Evolutionary conservation across 2,113 vertebrate species (phyloP).

Genomic region (Propithecus coquereli): DNA sequence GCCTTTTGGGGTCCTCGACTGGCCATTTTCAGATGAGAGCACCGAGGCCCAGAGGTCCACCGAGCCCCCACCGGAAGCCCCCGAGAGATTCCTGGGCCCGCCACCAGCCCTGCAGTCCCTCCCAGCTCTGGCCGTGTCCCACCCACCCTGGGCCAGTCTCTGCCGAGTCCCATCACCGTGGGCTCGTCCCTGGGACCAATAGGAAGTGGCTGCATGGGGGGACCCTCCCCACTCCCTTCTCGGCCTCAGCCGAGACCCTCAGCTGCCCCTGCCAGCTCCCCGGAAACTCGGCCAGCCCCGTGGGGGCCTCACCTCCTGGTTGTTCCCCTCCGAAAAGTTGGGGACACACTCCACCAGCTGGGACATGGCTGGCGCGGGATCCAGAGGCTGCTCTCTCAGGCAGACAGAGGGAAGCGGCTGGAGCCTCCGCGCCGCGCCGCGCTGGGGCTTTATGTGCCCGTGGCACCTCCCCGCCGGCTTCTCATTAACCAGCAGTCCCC

Average conservation of each 20-base stretch:
- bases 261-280: not conserved
- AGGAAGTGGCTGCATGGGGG: too few species aligned
- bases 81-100: not conserved
- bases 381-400: not conserved
- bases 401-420: rapidly evolving
- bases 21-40: not conserved
- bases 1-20: not conserved
- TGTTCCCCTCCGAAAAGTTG: slow-evolving; percentile 95
- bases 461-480: not conserved
- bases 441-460: not conserved
- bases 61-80: rapidly evolving
- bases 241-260: not conserved
- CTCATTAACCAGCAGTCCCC: slow-evolving; percentile 62
- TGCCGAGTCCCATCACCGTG: not conserved
- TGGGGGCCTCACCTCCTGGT: slow-evolving; percentile 88
- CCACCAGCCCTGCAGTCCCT: too few species aligned
- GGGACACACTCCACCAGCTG: slow-evolving; percentile 96
- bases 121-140: rapidly evolving
- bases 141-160: not conserved
- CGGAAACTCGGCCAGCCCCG: rapidly evolving
- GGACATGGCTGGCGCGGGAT: slow-evolving; percentile 81
- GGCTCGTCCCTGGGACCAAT: not conserved
- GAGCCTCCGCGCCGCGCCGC: not conserved
- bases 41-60: not conserved
- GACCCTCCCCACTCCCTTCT: not conserved